These are phyloP conservation scores for Macrotrachela quadricornifera DNA, from an alignment of 1,140 invertebrate species.

Conservation along the genomic window DNA sequence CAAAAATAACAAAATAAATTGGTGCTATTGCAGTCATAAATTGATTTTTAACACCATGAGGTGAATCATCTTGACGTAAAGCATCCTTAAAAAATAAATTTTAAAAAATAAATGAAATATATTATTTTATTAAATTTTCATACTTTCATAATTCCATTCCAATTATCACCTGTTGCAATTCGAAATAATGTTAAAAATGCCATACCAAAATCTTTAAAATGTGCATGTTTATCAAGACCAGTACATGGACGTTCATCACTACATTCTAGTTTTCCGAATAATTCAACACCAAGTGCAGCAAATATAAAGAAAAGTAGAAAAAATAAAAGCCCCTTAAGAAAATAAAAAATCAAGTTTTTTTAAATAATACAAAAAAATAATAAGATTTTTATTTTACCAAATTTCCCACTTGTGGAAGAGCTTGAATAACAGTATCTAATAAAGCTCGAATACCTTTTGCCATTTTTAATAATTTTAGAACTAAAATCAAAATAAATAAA, in stretches of 20 bases:
- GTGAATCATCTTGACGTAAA: no score
- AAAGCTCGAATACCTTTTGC: constrained; percentile 92
- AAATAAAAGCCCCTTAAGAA: constrained; percentile 67
- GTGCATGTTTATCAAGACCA: constrained; percentile 91
- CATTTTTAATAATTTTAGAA: constrained; percentile 94
- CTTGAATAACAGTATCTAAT: constrained; percentile 96
- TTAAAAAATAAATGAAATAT: background rate
- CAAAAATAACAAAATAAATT: constrained; percentile 97
- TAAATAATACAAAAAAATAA: no score
- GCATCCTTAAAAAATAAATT: background rate
- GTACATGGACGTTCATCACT: constrained; percentile 63
- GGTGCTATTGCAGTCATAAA: constrained; percentile 69
- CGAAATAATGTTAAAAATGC: constrained; percentile 93
- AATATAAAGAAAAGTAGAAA: constrained; percentile 99
- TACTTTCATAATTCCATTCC: constrained; percentile 99
- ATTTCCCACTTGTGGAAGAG: constrained; percentile 94
- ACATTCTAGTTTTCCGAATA: constrained; percentile 71
- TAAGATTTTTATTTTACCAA: constrained; percentile 32
- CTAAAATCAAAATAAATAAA: constrained; percentile 34
- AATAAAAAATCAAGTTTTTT: no score
- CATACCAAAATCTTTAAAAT: constrained; percentile 98
- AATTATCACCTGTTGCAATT: constrained; percentile 97
- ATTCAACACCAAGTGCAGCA: constrained; percentile 87
- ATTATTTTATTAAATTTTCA: background rate
- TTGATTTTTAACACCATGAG: no score